phyloP scores from a whole-genome alignment of 2,797 vertebrate species.

The Spinibarbus caldwelli region DNA sequence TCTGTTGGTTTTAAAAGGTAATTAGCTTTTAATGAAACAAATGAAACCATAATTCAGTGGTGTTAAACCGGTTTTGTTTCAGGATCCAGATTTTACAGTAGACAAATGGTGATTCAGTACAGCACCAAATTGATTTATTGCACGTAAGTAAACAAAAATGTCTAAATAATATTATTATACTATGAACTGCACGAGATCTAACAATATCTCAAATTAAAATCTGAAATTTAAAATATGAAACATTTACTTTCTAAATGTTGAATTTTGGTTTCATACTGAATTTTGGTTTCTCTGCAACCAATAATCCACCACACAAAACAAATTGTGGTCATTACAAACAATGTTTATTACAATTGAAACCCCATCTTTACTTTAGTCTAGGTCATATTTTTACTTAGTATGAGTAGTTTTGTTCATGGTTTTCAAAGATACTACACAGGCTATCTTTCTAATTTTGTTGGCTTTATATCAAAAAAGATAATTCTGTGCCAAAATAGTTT shows the following conservation, averaged over 20 bases:
- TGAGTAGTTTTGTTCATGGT: neutral
- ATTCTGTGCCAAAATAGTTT: neutral
- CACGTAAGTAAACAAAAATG: neutral
- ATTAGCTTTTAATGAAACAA: neutral
- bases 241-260: neutral
- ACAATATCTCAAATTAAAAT: neutral
- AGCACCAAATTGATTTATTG: neutral
- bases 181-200: neutral
- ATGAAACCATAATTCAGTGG: neutral
- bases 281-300: too few relatives aligned
- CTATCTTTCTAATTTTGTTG: too few relatives aligned
- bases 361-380: neutral
- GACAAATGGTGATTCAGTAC: neutral
- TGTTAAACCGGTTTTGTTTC: neutral
- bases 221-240: neutral
- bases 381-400: neutral
- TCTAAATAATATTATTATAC: neutral
- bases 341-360: neutral
- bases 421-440: neutral
- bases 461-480: neutral
- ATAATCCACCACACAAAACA: neutral
- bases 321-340: neutral
- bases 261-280: neutral
- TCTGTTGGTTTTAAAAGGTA: neutral
- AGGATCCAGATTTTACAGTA: neutral